Evolutionary conservation across 2,113 vertebrate species (phyloP).

Genomic region (Hippocampus zosterae): DNA sequence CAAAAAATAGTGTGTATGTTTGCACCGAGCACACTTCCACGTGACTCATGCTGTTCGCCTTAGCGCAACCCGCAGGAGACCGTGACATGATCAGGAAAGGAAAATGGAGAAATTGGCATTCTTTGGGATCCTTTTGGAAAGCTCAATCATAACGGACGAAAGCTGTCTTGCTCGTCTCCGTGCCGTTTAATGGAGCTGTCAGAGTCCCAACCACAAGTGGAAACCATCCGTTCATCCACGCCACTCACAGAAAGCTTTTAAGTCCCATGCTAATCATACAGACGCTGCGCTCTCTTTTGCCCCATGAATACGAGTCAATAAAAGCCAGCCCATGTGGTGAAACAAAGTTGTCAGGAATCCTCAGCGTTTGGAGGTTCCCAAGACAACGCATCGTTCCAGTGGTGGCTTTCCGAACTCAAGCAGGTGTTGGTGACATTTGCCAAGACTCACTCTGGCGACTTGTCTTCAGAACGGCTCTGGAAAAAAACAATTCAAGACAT

Average conservation of each 20-base stretch:
- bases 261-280: slow-evolving; percentile 27
- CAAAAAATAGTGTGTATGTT: slow-evolving; percentile 38
- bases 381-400: slow-evolving; percentile 18
- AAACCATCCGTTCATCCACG: slow-evolving; percentile 36
- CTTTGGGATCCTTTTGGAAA: slow-evolving; percentile 17
- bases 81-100: not conserved
- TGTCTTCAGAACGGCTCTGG: slow-evolving; percentile 16
- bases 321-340: slow-evolving; percentile 19
- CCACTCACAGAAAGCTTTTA: slow-evolving; percentile 55
- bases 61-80: not conserved
- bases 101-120: slow-evolving; percentile 16
- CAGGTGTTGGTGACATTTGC: slow-evolving; percentile 42
- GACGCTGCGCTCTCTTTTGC: slow-evolving; percentile 22
- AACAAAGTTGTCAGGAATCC: slow-evolving; percentile 45
- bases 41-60: slow-evolving; percentile 13
- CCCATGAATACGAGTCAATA: slow-evolving; percentile 35
- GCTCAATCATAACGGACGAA: slow-evolving; percentile 31
- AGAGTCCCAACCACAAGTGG: slow-evolving; percentile 32
- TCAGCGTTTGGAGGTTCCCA: slow-evolving; percentile 29
- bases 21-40: slow-evolving; percentile 18
- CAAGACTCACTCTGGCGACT: slow-evolving; percentile 14
- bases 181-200: slow-evolving; percentile 45
- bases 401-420: slow-evolving; percentile 16
- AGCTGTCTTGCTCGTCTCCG: slow-evolving; percentile 15
- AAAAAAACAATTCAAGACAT: slow-evolving; percentile 9